Evolutionary conservation across 2,113 vertebrate genomes (phyloP).

Genomic region (Benthochromis sp.): DNA sequence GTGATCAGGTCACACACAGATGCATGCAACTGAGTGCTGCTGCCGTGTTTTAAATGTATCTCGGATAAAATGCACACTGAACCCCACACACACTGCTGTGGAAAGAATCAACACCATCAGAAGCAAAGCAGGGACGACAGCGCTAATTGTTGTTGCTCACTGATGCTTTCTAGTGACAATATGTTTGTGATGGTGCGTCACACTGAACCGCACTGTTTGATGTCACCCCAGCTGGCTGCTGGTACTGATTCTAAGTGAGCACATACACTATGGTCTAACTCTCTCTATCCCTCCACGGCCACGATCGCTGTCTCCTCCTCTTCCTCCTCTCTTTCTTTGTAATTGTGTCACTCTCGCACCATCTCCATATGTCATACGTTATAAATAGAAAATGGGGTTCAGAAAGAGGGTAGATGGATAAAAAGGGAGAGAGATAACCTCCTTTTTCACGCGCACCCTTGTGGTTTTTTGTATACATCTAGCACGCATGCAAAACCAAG

Average conservation of each 20-base stretch:
- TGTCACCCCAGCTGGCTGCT: conserved; percentile 17
- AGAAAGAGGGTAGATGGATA: neutral
- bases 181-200: conserved; percentile 6
- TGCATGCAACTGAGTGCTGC: neutral
- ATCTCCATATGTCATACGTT: neutral
- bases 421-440: neutral
- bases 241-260: neutral
- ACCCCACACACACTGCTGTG: neutral
- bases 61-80: neutral
- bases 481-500: neutral
- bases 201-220: neutral
- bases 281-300: neutral
- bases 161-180: conserved; percentile 1
- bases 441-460: neutral
- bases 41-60: neutral
- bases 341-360: neutral
- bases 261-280: neutral
- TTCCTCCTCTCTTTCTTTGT: neutral
- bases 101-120: neutral
- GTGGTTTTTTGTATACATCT: neutral
- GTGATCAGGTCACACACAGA: conserved; percentile 23
- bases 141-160: conserved; percentile 34
- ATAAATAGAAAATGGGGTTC: conserved; percentile 11
- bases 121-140: neutral
- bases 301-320: neutral